phyloP scores from a whole-genome alignment of 2,113 vertebrate genomes.

The Melierax canorus region DNA sequence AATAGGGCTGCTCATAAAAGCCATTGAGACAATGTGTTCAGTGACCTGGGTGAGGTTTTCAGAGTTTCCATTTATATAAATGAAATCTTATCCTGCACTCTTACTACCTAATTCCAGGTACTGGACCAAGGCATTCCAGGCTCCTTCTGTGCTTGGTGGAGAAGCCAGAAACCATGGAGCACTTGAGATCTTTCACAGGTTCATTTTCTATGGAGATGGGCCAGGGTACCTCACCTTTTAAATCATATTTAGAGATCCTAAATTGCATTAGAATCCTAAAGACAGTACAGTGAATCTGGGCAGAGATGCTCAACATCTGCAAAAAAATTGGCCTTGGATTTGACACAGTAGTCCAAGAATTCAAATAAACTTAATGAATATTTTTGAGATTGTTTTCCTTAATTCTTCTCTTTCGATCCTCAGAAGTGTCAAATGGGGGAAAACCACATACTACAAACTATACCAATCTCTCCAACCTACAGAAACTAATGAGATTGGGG shows the following conservation, averaged over 20 bases:
- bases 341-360: not conserved
- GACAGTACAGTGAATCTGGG: not conserved
- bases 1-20: not conserved
- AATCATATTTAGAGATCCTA: not conserved
- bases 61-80: not conserved
- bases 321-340: not conserved
- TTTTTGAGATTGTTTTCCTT: not conserved
- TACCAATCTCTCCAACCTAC: not conserved
- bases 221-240: not conserved
- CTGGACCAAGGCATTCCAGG: not conserved
- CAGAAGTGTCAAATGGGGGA: not conserved
- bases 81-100: not conserved
- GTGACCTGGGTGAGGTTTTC: not conserved
- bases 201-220: not conserved
- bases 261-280: not conserved
- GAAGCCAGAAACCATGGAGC: not conserved
- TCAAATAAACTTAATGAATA: not conserved
- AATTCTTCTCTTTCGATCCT: not conserved
- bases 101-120: not conserved
- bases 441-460: not conserved
- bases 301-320: not conserved
- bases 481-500: not conserved
- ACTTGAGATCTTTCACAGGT: not conserved
- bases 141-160: not conserved
- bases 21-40: fast-evolving